Base-by-base conservation (phyloP, 1,140 invertebrate genomes). In the Aphaenogaster rudis region DNA sequence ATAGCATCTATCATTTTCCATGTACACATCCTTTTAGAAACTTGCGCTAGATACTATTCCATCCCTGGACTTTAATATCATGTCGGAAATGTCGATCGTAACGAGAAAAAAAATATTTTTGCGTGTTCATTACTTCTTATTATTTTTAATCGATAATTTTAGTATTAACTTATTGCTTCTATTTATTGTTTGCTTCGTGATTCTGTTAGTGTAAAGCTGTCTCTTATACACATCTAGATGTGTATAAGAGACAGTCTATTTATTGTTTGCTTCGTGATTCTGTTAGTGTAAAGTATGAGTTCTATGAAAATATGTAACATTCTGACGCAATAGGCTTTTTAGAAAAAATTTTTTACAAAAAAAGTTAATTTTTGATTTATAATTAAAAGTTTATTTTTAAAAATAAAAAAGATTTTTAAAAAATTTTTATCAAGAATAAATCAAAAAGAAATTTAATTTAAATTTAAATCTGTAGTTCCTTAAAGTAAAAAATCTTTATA, bases 1-100 rank as follows among this genome's bases (percentile, higher is more conserved):
- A 84, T 84, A 84, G 69, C 54, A 11, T 54, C 52, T 50, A 82
- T 48, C 28, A 61, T 86, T 9, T n/a, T 67, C 11, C 59, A 33
- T 13, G 45, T 28, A 64, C 9, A 64, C 9, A 50, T 21, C 21
- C 36, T 59, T 2, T 17, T 42, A 48, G 9, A 5, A 86, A 45
- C 45, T 77, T 76, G 42, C 54, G 61, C n/a, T 33, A 36, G 4
- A 36, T 15, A 36, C 15, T 74, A 36, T 33, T 54, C 0, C 13
- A 52, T 50, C 17, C 15, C 13, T 59, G n/a, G 15, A 21, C 11
- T 59, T 9, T 79, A 42, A 42, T 42, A n/a, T 21, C 8, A 8
- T 13, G 2, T 15, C 3, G 63, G 4, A 28, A 17, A 50, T 36
- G 4, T 78, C 11, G 28, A 66, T 39, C 28, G 8, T n/a, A 28